Evolutionary conservation across 1,140 invertebrate genomes (phyloP).

Genomic region (Fopius arisanus): DNA sequence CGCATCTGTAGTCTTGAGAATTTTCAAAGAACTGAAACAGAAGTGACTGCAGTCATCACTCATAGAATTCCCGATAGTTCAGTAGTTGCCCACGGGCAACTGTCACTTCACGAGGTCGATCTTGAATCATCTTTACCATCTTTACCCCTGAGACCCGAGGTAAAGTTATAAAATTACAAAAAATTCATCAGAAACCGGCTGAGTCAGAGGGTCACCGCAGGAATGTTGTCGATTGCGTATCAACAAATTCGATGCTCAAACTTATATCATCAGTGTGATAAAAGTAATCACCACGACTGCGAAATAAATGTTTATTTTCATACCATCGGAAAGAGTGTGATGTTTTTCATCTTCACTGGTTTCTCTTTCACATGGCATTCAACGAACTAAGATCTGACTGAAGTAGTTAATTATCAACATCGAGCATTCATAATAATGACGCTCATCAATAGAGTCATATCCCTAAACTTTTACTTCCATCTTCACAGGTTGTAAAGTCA

Average conservation of each 20-base stretch:
- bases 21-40: neutral
- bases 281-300: neutral
- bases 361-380: neutral
- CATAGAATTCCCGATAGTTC: neutral
- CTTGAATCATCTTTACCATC: constrained; percentile 16
- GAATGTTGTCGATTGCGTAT: neutral
- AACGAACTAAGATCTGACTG: neutral
- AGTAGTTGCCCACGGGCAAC: neutral
- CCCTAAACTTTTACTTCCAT: neutral
- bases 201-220: neutral
- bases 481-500: neutral
- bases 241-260: neutral
- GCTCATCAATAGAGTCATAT: no score
- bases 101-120: constrained; percentile 11
- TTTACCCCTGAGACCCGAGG: neutral
- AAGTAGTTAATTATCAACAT: no score
- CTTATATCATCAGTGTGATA: neutral
- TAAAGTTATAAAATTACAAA: neutral
- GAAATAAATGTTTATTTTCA: neutral
- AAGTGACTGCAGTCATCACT: neutral
- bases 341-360: neutral
- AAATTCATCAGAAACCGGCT: neutral
- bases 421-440: no score
- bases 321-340: neutral
- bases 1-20: neutral